A percentile compares a stretch with the other conserved stretches of the same genome.
Conservation (phyloP, 2,113 vertebrate genomes). For the Melanerpes formicivorus region DNA sequence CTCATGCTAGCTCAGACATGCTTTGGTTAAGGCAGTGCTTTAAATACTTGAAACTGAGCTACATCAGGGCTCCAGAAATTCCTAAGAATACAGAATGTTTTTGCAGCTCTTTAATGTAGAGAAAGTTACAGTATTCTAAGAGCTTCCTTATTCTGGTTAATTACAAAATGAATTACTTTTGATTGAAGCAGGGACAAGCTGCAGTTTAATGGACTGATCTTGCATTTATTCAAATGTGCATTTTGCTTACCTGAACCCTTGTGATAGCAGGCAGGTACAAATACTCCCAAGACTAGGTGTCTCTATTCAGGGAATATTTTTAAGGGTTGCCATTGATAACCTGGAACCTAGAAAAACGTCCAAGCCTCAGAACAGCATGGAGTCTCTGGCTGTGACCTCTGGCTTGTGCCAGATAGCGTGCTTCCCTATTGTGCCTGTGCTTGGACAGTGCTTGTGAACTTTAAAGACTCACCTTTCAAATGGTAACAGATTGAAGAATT, state of each 20-base stretch:
- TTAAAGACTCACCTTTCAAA: neutral
- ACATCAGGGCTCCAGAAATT: neutral
- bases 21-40: neutral
- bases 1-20: neutral
- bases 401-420: neutral
- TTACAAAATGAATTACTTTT: conserved; percentile 4
- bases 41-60: neutral
- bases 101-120: neutral
- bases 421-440: neutral
- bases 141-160: neutral
- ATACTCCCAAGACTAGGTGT: neutral
- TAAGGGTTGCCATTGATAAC: neutral
- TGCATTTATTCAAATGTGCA: neutral
- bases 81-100: neutral
- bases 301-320: neutral
- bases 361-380: neutral
- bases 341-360: neutral
- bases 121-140: neutral
- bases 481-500: neutral
- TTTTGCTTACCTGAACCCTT: neutral
- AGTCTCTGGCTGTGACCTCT: neutral
- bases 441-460: neutral
- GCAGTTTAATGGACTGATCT: neutral
- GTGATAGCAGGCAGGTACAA: neutral
- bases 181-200: neutral